Percentiles rank a stretch among this genome's conserved stretches.
Evolutionary conservation across 2,888 invertebrate species (phyloP).

Genomic region (Catocala nupta): DNA sequence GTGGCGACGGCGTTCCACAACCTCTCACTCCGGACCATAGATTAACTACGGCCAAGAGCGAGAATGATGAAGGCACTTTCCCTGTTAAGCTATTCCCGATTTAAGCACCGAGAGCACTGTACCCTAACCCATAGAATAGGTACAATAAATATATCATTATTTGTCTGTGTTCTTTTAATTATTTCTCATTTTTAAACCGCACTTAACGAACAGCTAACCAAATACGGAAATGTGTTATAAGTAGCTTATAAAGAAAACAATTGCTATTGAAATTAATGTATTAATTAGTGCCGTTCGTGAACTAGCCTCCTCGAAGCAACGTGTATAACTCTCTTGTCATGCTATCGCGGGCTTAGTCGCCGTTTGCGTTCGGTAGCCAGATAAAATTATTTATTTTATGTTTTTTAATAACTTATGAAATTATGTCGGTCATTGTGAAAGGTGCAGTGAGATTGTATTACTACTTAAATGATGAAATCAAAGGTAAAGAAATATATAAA

Average conservation of each 20-base stretch:
- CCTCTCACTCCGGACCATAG: too few species aligned
- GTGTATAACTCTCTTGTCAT: background rate
- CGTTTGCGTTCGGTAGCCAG: background rate
- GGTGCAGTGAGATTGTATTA: conserved; percentile 72
- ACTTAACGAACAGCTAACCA: too few species aligned
- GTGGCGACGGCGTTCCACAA: too few species aligned
- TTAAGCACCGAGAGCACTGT: too few species aligned
- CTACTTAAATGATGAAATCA: conserved; percentile 77
- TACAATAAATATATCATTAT: too few species aligned
- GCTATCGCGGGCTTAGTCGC: conserved; percentile 1
- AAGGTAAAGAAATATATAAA: conserved; percentile 58
- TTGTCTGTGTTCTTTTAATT: too few species aligned
- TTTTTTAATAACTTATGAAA: conserved; percentile 12
- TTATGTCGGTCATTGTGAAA: conserved; percentile 73
- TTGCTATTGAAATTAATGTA: background rate
- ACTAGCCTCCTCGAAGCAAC: background rate
- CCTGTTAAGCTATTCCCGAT: too few species aligned
- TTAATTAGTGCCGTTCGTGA: background rate
- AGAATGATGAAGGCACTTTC: too few species aligned
- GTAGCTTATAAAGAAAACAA: background rate
- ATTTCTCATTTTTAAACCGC: too few species aligned
- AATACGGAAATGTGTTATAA: too few species aligned
- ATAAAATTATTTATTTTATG: background rate
- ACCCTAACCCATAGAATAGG: too few species aligned
- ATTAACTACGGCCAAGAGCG: too few species aligned